These are phyloP conservation scores for Sminthopsis crassicaudata DNA, from an alignment of 2,113 vertebrate species.

Conservation along the genomic window DNA sequence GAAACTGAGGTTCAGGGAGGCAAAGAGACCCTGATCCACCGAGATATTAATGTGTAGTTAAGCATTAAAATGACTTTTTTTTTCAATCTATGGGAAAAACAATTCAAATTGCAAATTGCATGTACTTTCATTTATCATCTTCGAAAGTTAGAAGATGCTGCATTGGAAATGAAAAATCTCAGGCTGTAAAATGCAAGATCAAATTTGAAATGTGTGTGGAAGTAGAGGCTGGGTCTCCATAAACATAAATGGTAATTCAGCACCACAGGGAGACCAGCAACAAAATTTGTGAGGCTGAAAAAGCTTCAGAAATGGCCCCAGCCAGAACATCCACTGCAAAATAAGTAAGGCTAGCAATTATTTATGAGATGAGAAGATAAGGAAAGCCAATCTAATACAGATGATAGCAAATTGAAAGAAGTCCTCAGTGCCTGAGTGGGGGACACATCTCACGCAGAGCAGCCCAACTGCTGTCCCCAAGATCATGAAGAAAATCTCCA, in stretches of 20 bases:
- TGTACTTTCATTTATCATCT: background rate
- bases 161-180: background rate
- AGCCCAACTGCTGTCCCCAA: background rate
- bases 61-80: background rate
- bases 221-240: background rate
- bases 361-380: conserved; percentile 10
- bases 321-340: background rate
- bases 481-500: background rate
- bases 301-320: conserved; percentile 5
- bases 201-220: conserved; percentile 35
- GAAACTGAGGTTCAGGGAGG: background rate
- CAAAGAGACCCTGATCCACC: background rate
- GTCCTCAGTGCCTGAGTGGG: background rate
- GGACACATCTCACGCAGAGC: background rate
- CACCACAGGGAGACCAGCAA: background rate
- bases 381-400: conserved; percentile 23
- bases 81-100: background rate
- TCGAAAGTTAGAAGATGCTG: background rate
- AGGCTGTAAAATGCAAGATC: background rate
- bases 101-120: background rate
- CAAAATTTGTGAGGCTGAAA: background rate
- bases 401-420: conserved; percentile 24
- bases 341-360: conserved; percentile 18
- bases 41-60: background rate
- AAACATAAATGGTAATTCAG: conserved; percentile 15